These are phyloP conservation scores for Dryoscopus gambensis DNA, from an alignment of 2,113 vertebrate species.

Conservation along the genomic window DNA sequence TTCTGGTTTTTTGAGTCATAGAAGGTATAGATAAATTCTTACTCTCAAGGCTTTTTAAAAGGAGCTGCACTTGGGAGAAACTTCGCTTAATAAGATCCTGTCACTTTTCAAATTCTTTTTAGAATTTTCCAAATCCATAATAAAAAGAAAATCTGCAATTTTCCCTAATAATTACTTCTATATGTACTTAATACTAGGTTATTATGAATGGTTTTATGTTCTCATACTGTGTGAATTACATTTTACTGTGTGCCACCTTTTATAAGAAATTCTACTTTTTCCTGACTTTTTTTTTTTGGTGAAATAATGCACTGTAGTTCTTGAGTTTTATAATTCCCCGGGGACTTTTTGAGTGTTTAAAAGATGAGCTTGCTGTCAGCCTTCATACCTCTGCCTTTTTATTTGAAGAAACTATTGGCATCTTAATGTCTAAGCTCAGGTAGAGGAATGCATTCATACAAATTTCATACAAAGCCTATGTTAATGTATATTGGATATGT, in stretches of 20 bases:
- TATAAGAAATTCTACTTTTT: constrained; percentile 1
- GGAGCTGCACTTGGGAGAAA: not conserved
- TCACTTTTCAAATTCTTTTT: not conserved
- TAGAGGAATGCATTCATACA: not conserved
- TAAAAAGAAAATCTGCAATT: not conserved
- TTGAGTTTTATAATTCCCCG: not conserved
- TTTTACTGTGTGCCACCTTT: constrained; percentile 6
- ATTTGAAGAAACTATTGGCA: not conserved
- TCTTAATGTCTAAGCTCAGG: not conserved
- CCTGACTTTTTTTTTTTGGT: not conserved
- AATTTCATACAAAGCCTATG: not conserved
- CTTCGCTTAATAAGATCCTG: not conserved
- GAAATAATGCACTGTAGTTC: not conserved
- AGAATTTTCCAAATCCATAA: not conserved
- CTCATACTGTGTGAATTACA: not conserved
- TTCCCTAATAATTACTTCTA: not conserved
- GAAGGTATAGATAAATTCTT: not conserved
- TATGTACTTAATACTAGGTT: not conserved
- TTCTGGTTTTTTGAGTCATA: not conserved
- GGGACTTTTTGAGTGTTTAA: not conserved
- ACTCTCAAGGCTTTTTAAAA: not conserved
- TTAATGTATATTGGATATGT: not conserved
- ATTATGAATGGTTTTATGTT: constrained; percentile 32
- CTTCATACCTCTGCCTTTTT: not conserved
- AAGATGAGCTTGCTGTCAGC: not conserved